Evolutionary conservation across 2,797 vertebrate genomes (phyloP), one percentile per base, ranked within the genome.

Genomic region (Pseudochaenichthys georgianus): DNA sequence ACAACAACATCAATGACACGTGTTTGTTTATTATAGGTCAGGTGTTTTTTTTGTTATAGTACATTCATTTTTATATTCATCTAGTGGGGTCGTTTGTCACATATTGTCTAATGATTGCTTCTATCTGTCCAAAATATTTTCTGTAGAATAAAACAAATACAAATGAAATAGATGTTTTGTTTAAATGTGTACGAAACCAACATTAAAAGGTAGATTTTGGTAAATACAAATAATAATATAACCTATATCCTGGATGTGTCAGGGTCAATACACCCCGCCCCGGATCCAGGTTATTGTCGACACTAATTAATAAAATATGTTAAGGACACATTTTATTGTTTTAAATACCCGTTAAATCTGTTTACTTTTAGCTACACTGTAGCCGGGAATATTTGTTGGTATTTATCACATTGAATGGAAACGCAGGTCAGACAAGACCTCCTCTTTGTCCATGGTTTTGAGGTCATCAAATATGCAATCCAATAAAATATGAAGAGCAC

Each of bases 381-480:
- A 23, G 10, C 47, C 34, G 19, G 51, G 60, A 75, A 74, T 77
- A 77, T 81, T 70, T 87, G 54, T 73, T 65, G 12, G 41, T 84
- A 70, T 86, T 89, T 86, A 82, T 83, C 84, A 71, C 80, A 46
- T 67, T 21, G 21, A 73, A 9, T 31, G 53, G 60, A 54, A 21
- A 73, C 79, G 50, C 64, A 13, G 70, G 57, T 42, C 57, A 67
- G 61, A 88, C 78, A 80, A 31, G 64, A 61, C 4, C 51, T 45
- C 1, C 79, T 84, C 85, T 88, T 89, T 90, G 83, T 87, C 83
- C 79, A 13, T 4, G 82, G 28, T 71, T 89, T 88, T 77, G 4
- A 41, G 64, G 5, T 84, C 83, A 91, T 92, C 38, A 91, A 92
- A 91, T 79, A 92, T 91, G 77, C 41, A 92, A 52, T 66, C 52